A percentile compares a stretch with the other conserved stretches of the same genome.
Evolutionary conservation across 1,140 invertebrate species (phyloP).

Genomic region (Phymorhynchus buccinoides): DNA sequence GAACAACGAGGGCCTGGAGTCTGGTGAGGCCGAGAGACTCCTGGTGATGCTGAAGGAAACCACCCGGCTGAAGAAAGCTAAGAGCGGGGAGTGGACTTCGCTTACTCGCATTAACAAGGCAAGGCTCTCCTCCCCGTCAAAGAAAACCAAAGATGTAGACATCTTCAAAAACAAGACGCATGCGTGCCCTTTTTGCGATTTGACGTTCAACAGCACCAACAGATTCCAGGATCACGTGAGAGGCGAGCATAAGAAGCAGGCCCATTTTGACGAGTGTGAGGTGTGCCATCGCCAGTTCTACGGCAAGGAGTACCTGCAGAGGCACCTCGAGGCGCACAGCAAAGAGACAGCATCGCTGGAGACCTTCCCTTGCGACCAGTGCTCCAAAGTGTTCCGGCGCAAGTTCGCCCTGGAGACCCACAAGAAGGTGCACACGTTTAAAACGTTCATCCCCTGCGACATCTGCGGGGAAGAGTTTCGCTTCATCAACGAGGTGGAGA

Average conservation of each 20-base stretch:
- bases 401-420: slow-evolving; percentile 45
- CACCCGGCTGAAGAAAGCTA: not conserved
- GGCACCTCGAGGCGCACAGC: slow-evolving; percentile 31
- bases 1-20: slow-evolving; percentile 41
- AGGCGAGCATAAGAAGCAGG: slow-evolving; percentile 35
- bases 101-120: no score
- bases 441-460: slow-evolving; percentile 46
- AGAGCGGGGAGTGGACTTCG: not conserved
- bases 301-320: slow-evolving; percentile 42
- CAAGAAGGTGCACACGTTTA: slow-evolving; percentile 46
- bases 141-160: not conserved
- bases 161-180: slow-evolving; percentile 10
- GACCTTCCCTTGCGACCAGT: slow-evolving; percentile 44
- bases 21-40: not conserved
- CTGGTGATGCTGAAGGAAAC: not conserved
- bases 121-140: not conserved
- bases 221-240: slow-evolving; percentile 40
- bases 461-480: slow-evolving; percentile 50
- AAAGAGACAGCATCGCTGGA: slow-evolving; percentile 11
- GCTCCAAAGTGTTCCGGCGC: slow-evolving; percentile 44
- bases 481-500: slow-evolving; percentile 47
- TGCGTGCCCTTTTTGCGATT: slow-evolving; percentile 40
- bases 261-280: slow-evolving; percentile 35
- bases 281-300: slow-evolving; percentile 33
- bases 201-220: slow-evolving; percentile 36